Evolutionary conservation across 2,797 vertebrate genomes (phyloP).

Genomic region (Rhynchotus rufescens): DNA sequence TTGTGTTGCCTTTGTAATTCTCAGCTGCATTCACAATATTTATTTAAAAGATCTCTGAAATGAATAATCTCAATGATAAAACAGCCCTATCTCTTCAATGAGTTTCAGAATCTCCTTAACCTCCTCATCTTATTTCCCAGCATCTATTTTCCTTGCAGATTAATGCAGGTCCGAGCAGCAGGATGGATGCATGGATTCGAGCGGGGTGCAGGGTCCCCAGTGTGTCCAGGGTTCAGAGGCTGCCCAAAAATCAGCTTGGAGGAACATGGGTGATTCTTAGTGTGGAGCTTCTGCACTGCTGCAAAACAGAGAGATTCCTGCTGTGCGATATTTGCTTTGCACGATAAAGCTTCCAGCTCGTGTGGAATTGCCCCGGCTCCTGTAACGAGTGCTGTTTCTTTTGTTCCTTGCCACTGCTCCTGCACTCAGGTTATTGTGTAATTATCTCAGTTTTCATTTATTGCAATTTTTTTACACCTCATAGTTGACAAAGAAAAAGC

Average conservation of each 20-base stretch:
- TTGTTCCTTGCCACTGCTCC: not conserved
- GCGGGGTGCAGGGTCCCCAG: not conserved
- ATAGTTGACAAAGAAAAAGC: not conserved
- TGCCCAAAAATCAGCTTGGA: not conserved
- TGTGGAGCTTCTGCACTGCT: constrained; percentile 27
- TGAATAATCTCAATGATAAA: not conserved
- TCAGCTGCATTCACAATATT: not conserved
- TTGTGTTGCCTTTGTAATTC: not conserved
- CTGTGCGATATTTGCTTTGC: constrained; percentile 46
- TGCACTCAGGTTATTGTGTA: not conserved
- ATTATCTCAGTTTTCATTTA: constrained; percentile 1
- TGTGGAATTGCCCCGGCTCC: not conserved
- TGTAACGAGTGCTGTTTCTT: not conserved
- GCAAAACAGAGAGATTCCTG: constrained; percentile 41
- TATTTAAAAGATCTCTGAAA: not conserved
- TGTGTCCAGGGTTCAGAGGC: not conserved
- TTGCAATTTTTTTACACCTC: not conserved
- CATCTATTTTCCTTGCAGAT: not conserved
- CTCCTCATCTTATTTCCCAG: not conserved
- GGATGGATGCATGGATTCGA: not conserved
- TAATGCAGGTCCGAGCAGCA: not conserved
- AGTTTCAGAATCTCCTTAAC: not conserved
- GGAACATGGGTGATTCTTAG: constrained; percentile 27
- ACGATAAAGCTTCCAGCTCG: constrained; percentile 19
- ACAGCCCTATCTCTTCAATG: not conserved